Percentiles rank a stretch among this genome's conserved stretches.
These are phyloP conservation scores for Melanocharis versteri DNA, from an alignment of 2,113 vertebrate genomes.

Conservation along the genomic window DNA sequence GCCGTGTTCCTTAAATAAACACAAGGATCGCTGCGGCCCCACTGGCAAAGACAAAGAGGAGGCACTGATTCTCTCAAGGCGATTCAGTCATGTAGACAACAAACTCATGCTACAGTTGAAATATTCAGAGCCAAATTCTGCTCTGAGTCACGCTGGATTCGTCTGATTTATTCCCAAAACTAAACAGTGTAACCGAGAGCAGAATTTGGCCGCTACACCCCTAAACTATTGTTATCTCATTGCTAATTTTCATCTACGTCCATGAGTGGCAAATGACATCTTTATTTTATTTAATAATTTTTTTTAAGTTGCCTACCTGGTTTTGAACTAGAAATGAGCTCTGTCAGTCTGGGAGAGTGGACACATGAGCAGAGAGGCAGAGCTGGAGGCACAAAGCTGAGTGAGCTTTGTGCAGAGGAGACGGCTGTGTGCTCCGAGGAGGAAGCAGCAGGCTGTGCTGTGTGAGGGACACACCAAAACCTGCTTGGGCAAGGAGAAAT, in stretches of 20 bases:
- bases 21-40: not conserved
- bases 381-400: not conserved
- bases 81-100: conserved; percentile 21
- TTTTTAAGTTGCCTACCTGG: not conserved
- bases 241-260: fast-evolving
- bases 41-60: conserved; percentile 45
- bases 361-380: not conserved
- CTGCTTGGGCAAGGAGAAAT: not conserved
- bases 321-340: not conserved
- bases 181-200: not conserved
- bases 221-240: not conserved
- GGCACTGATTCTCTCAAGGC: conserved; percentile 31
- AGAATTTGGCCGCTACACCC: not conserved
- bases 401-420: fast-evolving
- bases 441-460: not conserved
- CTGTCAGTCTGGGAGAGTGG: not conserved
- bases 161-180: not conserved
- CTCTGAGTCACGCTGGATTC: not conserved
- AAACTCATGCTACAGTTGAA: conserved; percentile 11
- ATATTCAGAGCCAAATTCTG: not conserved
- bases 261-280: fast-evolving
- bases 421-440: fast-evolving
- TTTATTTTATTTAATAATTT: fast-evolving
- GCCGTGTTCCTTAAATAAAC: not conserved
- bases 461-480: not conserved